Conservation (phyloP, 2,888 invertebrate species). For the Dicyrtomina minuta region DNA sequence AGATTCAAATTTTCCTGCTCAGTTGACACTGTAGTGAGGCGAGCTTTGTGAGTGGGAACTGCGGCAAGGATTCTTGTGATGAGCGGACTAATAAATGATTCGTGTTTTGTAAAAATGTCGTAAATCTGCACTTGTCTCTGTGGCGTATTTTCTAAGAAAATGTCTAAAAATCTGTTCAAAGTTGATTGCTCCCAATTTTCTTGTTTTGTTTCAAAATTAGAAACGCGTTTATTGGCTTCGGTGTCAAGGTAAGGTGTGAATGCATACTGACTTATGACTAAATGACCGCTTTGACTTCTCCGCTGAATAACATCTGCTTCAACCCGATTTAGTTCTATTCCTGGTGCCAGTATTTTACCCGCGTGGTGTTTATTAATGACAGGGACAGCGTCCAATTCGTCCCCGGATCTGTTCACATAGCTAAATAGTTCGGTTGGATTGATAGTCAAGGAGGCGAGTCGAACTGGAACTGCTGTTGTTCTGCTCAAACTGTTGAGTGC, state of each 20-base stretch:
- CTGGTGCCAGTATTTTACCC: constrained; percentile 59
- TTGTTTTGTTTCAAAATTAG: not conserved
- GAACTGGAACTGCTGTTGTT: constrained; percentile 17
- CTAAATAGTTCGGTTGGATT: constrained; percentile 1
- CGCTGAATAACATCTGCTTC: constrained; percentile 74
- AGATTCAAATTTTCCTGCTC: too few species aligned
- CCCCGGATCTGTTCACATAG: too few species aligned
- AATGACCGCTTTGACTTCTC: constrained; percentile 23
- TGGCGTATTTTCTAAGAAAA: too few species aligned
- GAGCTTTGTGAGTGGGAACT: too few species aligned
- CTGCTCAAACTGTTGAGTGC: not conserved
- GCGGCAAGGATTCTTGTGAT: too few species aligned
- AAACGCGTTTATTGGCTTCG: not conserved
- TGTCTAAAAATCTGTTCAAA: too few species aligned
- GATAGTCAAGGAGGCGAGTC: constrained; percentile 13
- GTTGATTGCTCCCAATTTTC: not conserved
- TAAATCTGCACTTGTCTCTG: too few species aligned
- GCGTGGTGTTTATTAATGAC: too few species aligned
- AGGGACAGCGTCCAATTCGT: too few species aligned
- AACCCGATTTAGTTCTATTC: constrained; percentile 74
- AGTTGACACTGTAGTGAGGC: too few species aligned
- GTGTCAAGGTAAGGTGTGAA: constrained; percentile 33
- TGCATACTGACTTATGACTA: constrained; percentile 23
- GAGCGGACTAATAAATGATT: too few species aligned
- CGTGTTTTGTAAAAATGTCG: too few species aligned